These are phyloP conservation scores for Acomys russatus DNA, from an alignment of 2,797 vertebrate genomes.

Conservation along the genomic window DNA sequence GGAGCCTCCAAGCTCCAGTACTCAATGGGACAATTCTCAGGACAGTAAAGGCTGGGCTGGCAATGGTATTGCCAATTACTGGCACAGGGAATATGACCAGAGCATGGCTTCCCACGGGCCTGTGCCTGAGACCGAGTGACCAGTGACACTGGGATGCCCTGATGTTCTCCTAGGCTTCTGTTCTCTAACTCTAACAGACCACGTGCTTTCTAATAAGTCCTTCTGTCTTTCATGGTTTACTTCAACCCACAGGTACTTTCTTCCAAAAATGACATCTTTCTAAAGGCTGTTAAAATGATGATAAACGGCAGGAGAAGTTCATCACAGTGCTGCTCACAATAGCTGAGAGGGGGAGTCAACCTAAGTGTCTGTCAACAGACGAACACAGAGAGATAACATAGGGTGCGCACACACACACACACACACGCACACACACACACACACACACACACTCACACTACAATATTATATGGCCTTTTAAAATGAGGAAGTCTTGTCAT, in stretches of 20 bases:
- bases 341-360: not conserved
- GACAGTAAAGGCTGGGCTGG: not conserved
- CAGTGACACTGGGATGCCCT: accelerated
- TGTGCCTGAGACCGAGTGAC: not conserved
- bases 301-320: not conserved
- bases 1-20: not conserved
- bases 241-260: not conserved
- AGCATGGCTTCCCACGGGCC: not conserved
- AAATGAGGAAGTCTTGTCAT: not conserved
- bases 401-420: not conserved
- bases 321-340: not conserved
- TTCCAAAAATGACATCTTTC: not conserved
- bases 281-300: not conserved
- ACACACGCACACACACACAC: accelerated
- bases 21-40: not conserved
- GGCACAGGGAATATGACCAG: not conserved
- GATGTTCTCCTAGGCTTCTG: not conserved
- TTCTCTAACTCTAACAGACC: not conserved
- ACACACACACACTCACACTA: not conserved
- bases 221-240: not conserved
- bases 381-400: not conserved
- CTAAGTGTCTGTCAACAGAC: not conserved
- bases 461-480: not conserved
- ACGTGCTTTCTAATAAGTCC: not conserved
- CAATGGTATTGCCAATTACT: not conserved